A percentile compares a stretch with the other conserved stretches of the same genome.
phyloP scores from a whole-genome alignment of 2,888 invertebrate species.

The Acanthosepion lycidas region DNA sequence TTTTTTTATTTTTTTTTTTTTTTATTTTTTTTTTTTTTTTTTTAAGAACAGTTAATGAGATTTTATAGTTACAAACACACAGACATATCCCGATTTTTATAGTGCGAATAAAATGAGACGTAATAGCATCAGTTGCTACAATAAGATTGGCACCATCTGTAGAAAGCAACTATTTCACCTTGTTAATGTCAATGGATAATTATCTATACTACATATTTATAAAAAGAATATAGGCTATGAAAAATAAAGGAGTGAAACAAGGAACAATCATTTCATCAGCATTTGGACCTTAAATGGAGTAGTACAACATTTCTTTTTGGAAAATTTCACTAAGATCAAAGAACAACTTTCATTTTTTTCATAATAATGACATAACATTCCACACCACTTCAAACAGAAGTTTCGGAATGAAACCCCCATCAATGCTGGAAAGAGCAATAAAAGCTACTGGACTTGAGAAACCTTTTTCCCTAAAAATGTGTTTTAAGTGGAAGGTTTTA shows the following conservation, averaged over 20 bases:
- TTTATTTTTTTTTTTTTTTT: not conserved
- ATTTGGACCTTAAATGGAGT: not conserved
- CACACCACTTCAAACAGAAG: too few relatives aligned
- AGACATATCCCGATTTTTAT: not conserved
- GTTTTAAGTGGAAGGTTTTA: too few relatives aligned
- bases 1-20: too few relatives aligned
- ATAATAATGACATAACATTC: too few relatives aligned
- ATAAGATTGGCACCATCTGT: not conserved
- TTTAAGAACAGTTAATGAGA: not conserved
- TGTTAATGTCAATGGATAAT: not conserved
- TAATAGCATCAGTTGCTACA: not conserved
- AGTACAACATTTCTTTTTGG: not conserved
- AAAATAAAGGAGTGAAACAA: not conserved
- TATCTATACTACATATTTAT: not conserved
- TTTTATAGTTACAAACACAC: not conserved
- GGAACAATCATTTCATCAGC: not conserved
- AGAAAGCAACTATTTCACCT: not conserved
- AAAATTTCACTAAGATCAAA: too few relatives aligned
- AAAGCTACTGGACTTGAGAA: too few relatives aligned
- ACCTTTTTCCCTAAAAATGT: too few relatives aligned
- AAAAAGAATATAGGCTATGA: not conserved
- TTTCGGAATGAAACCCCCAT: too few relatives aligned
- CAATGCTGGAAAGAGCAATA: too few relatives aligned
- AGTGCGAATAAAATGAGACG: not conserved
- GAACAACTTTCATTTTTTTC: not conserved